Percentiles rank a stretch among this genome's conserved stretches.
Evolutionary conservation across 1,140 invertebrate species (phyloP).

Genomic region (Micrasema longulum): DNA sequence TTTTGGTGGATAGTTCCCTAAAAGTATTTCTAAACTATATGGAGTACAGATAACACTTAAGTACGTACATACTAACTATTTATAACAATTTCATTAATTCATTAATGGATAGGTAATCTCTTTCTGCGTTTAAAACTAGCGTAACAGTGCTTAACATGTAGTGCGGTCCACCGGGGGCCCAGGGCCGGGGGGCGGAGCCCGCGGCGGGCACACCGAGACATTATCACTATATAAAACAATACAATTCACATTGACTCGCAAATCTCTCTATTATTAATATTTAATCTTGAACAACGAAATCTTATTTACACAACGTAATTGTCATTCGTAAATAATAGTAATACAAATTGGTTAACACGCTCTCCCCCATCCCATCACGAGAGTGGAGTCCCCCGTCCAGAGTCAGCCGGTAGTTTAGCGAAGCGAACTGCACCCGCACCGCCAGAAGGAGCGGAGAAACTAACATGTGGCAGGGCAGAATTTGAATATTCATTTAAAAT

Average conservation of each 20-base stretch:
- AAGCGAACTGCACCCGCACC: too few species aligned
- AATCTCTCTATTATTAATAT: constrained; percentile 48
- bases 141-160: constrained; percentile 58
- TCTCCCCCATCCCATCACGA: constrained; percentile 48
- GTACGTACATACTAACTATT: constrained; percentile 58
- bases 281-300: constrained; percentile 54
- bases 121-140: constrained; percentile 57
- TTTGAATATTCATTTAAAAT: constrained; percentile 53
- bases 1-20: constrained; percentile 53
- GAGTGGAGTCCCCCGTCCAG: constrained; percentile 41
- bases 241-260: constrained; percentile 55
- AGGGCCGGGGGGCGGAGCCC: constrained; percentile 30
- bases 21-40: constrained; percentile 59
- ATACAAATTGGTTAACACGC: constrained; percentile 40
- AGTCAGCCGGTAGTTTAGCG: neutral
- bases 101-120: constrained; percentile 57
- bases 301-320: constrained; percentile 56
- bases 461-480: constrained; percentile 55
- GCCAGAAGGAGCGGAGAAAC: constrained; percentile 43
- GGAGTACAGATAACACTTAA: constrained; percentile 63
- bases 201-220: constrained; percentile 42
- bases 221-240: constrained; percentile 55
- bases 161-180: constrained; percentile 43
- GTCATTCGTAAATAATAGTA: constrained; percentile 46
- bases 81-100: constrained; percentile 59